Percentiles rank a stretch among this genome's conserved stretches.
phyloP scores from a whole-genome alignment of 1,140 invertebrate species.

The Metopolophium dirhodum region DNA sequence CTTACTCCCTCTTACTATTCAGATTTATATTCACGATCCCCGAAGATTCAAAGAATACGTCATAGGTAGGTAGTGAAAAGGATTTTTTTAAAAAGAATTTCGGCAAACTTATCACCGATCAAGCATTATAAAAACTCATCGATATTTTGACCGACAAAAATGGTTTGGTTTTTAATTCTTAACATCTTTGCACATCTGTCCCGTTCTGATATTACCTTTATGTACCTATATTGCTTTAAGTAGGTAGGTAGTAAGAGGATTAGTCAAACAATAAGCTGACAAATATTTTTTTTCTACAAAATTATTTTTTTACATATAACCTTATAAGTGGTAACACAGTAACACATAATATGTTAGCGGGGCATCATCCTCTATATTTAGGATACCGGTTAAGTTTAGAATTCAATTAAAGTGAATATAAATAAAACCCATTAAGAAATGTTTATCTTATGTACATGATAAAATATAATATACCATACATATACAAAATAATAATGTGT shows the following conservation, averaged over 20 bases:
- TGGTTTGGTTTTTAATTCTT: slow-evolving; percentile 2
- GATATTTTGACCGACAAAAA: background rate
- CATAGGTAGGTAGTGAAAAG: background rate
- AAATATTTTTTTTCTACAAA: background rate
- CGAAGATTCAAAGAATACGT: background rate
- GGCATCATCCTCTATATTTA: background rate
- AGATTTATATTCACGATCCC: background rate
- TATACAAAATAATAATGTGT: no score
- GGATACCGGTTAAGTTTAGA: background rate
- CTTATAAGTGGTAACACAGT: background rate
- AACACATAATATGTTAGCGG: background rate
- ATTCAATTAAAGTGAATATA: background rate
- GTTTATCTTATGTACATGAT: background rate
- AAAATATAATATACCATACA: background rate
- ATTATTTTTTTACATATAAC: background rate
- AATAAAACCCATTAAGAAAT: background rate
- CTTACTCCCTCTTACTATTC: background rate
- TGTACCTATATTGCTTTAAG: background rate
- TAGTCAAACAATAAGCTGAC: background rate
- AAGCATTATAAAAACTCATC: background rate
- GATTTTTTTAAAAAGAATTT: slow-evolving; percentile 7
- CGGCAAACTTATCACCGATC: background rate
- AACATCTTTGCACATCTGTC: slow-evolving; percentile 10
- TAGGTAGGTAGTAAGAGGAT: background rate
- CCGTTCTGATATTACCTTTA: background rate